Conservation (phyloP, 1,140 invertebrate species). For the Scaptodrosophila lebanonensis region DNA sequence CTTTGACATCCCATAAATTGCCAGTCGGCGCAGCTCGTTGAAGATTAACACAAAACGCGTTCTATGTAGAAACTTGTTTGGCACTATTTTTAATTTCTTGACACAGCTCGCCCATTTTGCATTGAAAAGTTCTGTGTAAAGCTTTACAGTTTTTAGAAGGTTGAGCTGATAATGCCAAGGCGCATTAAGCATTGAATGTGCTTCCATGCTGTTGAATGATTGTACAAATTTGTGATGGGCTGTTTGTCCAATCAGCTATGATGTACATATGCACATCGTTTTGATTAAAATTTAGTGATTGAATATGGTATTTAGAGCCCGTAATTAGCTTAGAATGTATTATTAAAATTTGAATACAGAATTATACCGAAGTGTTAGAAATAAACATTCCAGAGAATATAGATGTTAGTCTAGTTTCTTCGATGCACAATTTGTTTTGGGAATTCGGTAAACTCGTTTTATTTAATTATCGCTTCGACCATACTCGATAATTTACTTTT, state of each 20-base stretch:
- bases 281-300: no score
- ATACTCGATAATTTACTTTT: no score
- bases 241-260: constrained; percentile 7
- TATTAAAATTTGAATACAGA: no score
- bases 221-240: constrained; percentile 10
- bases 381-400: no score
- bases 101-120: constrained; percentile 31
- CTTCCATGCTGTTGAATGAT: constrained; percentile 4
- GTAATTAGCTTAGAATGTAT: no score
- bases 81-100: constrained; percentile 7
- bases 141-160: background rate
- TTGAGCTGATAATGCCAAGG: constrained; percentile 11
- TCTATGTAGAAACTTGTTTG: constrained; percentile 46
- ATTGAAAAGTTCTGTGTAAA: constrained; percentile 44
- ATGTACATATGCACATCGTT: background rate
- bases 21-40: constrained; percentile 50
- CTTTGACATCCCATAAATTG: constrained; percentile 75
- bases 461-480: no score
- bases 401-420: no score
- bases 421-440: no score
- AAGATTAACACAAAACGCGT: constrained; percentile 55
- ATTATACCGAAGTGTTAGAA: no score
- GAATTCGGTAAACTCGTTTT: no score
- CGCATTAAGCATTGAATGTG: constrained; percentile 26
- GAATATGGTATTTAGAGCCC: no score